Percentiles rank a stretch among this genome's conserved stretches.
Evolutionary conservation across 2,113 vertebrate genomes (phyloP).

Genomic region (Machaerirhynchus nigripectus): DNA sequence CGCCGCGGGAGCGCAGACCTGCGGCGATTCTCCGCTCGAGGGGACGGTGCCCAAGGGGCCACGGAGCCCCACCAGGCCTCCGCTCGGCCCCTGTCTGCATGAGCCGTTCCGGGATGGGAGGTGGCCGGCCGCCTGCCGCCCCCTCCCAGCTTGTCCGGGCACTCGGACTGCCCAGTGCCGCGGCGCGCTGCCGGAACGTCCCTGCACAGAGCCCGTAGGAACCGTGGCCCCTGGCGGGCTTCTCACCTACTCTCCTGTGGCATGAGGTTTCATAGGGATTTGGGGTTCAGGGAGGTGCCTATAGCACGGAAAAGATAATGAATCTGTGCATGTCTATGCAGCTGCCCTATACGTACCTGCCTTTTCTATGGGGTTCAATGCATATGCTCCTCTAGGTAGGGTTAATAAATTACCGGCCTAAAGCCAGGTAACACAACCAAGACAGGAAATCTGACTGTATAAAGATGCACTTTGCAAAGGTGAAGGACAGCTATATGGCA

Average conservation of each 20-base stretch:
- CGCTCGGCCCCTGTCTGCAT: background rate
- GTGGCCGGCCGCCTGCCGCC: background rate
- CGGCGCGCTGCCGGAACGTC: background rate
- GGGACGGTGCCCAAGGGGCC: background rate
- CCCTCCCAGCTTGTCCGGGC: background rate
- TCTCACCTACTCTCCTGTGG: background rate
- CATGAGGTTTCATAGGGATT: background rate
- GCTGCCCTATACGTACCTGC: accelerated
- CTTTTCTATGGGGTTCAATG: background rate
- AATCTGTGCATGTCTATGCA: background rate
- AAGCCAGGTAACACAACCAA: background rate
- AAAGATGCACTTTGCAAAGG: background rate
- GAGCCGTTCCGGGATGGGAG: background rate
- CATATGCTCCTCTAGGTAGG: background rate
- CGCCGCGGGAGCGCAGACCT: background rate
- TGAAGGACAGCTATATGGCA: background rate
- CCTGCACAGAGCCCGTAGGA: background rate
- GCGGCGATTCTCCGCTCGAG: background rate
- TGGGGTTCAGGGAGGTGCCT: background rate
- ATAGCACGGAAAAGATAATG: accelerated
- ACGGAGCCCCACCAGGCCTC: background rate
- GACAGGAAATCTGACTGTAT: background rate
- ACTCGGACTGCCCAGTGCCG: background rate
- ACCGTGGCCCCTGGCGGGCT: background rate
- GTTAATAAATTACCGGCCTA: background rate